Base-by-base conservation (phyloP, 2,888 invertebrate genomes). In the Danaus chrysippus region DNA sequence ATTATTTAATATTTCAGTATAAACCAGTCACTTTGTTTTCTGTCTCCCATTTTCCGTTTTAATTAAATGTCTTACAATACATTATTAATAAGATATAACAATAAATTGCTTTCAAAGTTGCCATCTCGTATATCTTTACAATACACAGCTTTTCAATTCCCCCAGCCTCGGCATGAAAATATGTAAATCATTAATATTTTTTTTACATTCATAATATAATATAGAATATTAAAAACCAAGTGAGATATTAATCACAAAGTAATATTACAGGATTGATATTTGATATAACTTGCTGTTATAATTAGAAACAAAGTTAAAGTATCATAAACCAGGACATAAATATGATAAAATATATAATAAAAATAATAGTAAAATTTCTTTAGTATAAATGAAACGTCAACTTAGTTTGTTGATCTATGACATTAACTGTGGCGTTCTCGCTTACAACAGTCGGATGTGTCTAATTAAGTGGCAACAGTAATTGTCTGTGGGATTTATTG, bases 381-480 rank as follows among this genome's bases (percentile, higher is more conserved):
- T 11, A 49, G 2, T 10, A 49, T 49, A 17, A 1, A 49, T 49
- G 10, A 11, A 34, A 34, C 5, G 17, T 66, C 59, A 63, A 54
- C 41, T 44, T 49, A 3, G 1, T 15, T 43, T 58, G 57, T 55
- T 75, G 71, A 12, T 81, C 82, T 80, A 64, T 78, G 82, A 61
- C 67, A 71, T 10, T 49, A 68, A 64, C 66, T 73, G 78, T 77
- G 69, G 75, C 75, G 71, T 76, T 72, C 73, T 71, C 73, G 73
- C 75, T 76, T 72, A 73, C 75, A 76, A 71, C 62, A 65, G 70
- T 69, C 79, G 83, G 87, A 82, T 78, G 76, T 76, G 76, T 73
- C 81, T 87, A 87, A 87, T 87, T 85, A 87, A 86, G 82, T 84
- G 81, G 76, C 74, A 77, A 82, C 82, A 86, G 83, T 87, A 84